phyloP scores from a whole-genome alignment of 2,888 invertebrate genomes.

The Drosophila mercatorum region DNA sequence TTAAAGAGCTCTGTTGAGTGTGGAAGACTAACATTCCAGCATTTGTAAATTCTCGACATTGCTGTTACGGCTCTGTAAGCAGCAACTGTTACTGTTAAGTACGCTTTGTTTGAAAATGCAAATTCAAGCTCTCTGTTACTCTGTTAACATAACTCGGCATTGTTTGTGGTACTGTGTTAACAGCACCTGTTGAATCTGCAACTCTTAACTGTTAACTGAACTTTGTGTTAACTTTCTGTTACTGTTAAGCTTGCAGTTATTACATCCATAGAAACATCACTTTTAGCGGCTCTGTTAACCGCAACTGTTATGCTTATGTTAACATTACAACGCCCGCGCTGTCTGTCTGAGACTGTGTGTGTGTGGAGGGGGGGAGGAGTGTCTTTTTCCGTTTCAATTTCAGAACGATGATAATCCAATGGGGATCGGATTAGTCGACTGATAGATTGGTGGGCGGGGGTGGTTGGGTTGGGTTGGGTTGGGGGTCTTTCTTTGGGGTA shows the following conservation, averaged over 20 bases:
- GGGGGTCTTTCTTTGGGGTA: background rate
- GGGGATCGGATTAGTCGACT: background rate
- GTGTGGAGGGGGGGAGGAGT: background rate
- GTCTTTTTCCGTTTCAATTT: background rate
- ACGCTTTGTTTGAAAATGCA: background rate
- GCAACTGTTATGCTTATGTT: conserved; percentile 9
- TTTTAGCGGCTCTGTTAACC: background rate
- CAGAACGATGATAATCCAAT: background rate
- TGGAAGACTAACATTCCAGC: background rate
- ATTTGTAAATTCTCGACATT: background rate
- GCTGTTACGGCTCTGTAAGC: background rate
- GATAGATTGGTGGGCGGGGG: background rate
- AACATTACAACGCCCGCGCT: conserved; percentile 41
- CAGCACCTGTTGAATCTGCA: background rate
- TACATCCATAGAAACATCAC: background rate
- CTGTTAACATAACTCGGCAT: background rate
- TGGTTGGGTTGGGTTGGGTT: background rate
- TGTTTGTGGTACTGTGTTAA: background rate
- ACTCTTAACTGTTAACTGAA: background rate
- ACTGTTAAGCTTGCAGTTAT: background rate
- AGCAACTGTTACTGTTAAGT: background rate
- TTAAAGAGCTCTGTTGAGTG: background rate
- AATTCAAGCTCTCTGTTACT: background rate
- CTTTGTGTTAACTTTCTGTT: too few relatives aligned
- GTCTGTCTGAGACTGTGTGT: conserved; percentile 1